Evolutionary conservation across 1,140 invertebrate species (phyloP), one percentile per base, ranked within the genome.

Genomic region (Apis laboriosa): DNA sequence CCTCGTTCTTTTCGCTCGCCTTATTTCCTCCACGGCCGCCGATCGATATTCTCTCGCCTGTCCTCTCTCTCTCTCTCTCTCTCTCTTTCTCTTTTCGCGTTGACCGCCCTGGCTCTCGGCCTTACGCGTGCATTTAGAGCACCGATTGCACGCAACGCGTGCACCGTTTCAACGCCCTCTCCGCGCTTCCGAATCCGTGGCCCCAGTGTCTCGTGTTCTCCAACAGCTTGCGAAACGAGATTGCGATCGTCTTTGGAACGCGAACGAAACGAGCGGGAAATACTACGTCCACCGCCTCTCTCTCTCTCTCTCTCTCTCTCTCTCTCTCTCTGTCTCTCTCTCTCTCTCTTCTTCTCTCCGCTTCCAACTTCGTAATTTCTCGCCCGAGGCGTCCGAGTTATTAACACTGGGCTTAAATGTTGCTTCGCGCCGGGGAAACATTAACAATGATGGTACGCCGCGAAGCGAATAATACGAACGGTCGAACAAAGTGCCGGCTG

Each of bases 1-100:
- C 77, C 82, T 87, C 77, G 72, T 60, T 43, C 81, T 58, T 80
- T 75, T 71, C 55, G 68, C 28, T 80, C 81, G 74, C 61, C 82
- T 87, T 87, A 68, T 75, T 83, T 77, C 61, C 66, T 55, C 56
- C 61, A 68, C 85, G 51, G 51, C 58, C 67, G n/a, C 71, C 85
- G 85, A 87, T 87, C 85, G 85, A 87, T 87, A 87, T 87, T 87
- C 85, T 85, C 79, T 81, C 77, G 81, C 81, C 68, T 66, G 49
- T 71, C 58, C 73, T 49, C 58, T 60, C 53, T 17, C 12, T 43
- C 34, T 43, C 34, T 43, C 5, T 43, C 24, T 24, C 24, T 24
- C 24, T 24, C 24, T 24, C 24, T 24, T 0, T 24, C 21, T 5
- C 17, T 19, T 11, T 15, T 56, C 49, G 19, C 24, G 21, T 21